Base-by-base conservation (phyloP, 92 coral and sea anemone genomes). In the Pocillopora grandis region DNA sequence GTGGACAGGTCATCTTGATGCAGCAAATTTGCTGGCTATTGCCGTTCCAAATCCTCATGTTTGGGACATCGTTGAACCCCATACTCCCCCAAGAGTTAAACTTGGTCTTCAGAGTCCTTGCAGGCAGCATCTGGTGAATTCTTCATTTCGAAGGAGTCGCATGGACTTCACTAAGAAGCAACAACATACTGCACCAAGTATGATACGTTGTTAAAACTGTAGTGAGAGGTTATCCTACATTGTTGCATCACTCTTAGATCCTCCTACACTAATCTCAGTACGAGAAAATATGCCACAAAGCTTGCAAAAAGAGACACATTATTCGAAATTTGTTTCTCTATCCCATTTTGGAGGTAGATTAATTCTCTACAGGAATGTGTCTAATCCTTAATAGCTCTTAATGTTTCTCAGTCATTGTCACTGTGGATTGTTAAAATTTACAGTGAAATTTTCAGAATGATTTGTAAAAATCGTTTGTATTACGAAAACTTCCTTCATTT, bases 31-130 rank as follows among this genome's bases (percentile, higher is more conserved):
- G 74, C 87, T 95, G 58, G 91, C 89, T 33, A 76, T 95, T 72
- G 90, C 87, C 84, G 95, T 95, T 15, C 91, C 96, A 19, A 93
- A 95, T 80, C 92, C 94, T 8, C 89, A 88, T 62, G 98, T 93
- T 59, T 95, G 97, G 98, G 98, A 95, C 69, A 89, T 93, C 66
- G 91, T 95, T 16, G 98, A 95, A 60, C 98, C 98, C 13, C 98
- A 95, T 87, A 95, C 98, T 65, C 98, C 98, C 20, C 95, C 98
- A 37, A 88, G 92, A 65, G 93, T 95, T 21, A 90, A 91, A 80
- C 95, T 95, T 73, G 98, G 98, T 70, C 92, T 95, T 33, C 94
- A 95, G 83, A 95, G 94, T 80, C 98, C 98, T 62, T 85, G 85
- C 62, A 95, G 89, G 78, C 92, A 87, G 82, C 98, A 95, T 80